These are phyloP conservation scores for Psammodynastes pulverulentus DNA, from an alignment of 2,113 vertebrate species.

Conservation along the genomic window DNA sequence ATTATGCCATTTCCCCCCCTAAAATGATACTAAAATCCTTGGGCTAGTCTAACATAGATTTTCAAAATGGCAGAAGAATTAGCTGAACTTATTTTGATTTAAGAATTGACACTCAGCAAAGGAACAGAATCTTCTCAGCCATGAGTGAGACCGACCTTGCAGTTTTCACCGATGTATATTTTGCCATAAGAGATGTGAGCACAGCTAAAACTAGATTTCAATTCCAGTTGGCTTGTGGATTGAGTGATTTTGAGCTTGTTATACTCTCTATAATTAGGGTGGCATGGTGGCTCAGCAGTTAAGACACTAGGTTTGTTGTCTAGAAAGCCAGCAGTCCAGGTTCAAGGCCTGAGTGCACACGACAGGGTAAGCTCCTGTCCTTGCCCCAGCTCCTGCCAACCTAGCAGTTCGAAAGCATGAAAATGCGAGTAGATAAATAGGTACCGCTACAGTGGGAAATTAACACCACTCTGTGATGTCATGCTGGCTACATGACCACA, in stretches of 20 bases:
- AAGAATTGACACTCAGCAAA: not conserved
- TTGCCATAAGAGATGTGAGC: not conserved
- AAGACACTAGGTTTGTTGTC: not conserved
- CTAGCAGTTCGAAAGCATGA: not conserved
- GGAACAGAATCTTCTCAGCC: not conserved
- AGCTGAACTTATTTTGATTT: not conserved
- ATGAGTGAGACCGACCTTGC: not conserved
- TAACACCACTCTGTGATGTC: not conserved
- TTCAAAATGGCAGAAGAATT: not conserved
- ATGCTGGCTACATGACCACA: not conserved
- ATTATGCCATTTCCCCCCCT: not conserved
- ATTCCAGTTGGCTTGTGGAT: not conserved
- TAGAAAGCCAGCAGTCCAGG: not conserved
- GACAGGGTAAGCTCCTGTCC: not conserved
- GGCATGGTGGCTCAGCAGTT: not conserved
- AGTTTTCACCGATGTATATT: not conserved
- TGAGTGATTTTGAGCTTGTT: not conserved
- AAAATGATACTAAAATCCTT: not conserved
- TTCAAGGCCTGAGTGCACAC: not conserved
- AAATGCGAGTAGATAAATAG: not conserved
- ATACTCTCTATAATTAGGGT: not conserved
- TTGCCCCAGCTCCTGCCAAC: not conserved
- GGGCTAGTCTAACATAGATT: not conserved
- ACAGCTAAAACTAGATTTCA: not conserved
- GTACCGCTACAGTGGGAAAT: not conserved